A percentile compares a stretch with the other conserved stretches of the same genome.
phyloP scores from a whole-genome alignment of 2,888 invertebrate genomes.

The Dusona sp. region DNA sequence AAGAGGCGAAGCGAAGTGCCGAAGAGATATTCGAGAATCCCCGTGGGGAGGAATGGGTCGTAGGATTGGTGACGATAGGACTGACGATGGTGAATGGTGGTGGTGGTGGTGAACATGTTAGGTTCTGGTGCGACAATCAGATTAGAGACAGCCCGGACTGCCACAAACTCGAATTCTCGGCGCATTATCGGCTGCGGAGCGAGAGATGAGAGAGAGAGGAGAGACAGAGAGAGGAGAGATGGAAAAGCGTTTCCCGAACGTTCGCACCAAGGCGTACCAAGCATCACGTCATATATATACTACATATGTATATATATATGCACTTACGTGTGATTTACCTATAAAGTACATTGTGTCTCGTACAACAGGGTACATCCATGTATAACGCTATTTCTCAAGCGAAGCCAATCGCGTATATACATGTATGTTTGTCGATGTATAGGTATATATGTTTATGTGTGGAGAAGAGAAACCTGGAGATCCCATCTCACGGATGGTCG shows the following conservation, averaged over 20 bases:
- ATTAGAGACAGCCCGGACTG: conserved; percentile 65
- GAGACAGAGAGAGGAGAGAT: conserved; percentile 34
- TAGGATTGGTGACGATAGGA: conserved; percentile 47
- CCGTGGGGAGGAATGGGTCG: conserved; percentile 54
- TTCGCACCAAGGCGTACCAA: conserved; percentile 58
- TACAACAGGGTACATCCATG: conserved; percentile 33
- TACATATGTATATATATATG: not conserved
- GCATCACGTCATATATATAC: conserved; percentile 5
- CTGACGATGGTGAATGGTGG: conserved; percentile 12
- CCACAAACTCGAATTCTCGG: conserved; percentile 70
- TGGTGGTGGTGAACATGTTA: conserved; percentile 48
- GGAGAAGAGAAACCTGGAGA: conserved; percentile 46
- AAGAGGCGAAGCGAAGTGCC: conserved; percentile 62
- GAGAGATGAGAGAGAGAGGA: conserved; percentile 7
- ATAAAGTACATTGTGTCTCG: conserved; percentile 46
- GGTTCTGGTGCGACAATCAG: conserved; percentile 66
- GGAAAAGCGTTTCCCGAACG: conserved; percentile 62
- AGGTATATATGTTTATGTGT: not conserved
- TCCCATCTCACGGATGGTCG: conserved; percentile 70
- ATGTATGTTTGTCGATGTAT: not conserved
- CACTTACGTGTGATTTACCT: conserved; percentile 30
- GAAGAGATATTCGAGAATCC: conserved; percentile 66
- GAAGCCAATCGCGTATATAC: conserved; percentile 62
- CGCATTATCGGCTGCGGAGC: conserved; percentile 62
- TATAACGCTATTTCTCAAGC: conserved; percentile 65